Base-by-base conservation (phyloP, 2,888 invertebrate species). In the Drosophila testacea region DNA sequence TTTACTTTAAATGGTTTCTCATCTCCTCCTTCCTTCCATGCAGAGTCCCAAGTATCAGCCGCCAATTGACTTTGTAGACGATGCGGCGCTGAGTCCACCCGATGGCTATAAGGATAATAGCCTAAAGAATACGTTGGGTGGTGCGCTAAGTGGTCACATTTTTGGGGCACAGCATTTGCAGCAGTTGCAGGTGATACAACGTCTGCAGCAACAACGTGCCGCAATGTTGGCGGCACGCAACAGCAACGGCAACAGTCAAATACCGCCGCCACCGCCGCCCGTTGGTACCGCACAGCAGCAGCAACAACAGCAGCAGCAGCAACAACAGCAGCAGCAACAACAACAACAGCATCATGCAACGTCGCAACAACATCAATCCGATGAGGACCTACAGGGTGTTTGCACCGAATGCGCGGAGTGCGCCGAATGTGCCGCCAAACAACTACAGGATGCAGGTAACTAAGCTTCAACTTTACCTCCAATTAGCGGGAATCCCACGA, bases 21-120 rank as follows among this genome's bases (percentile, higher is more conserved):
- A 10, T 55, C 7, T 46, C 4, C 7, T 27, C 4, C 32, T 11
- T 16, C 4, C 32, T 6, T 32, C 5, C 0, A 4, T 61, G 7
- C 92, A 94, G 92, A 94, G 94, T 81, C 94, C 94, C 51, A 94
- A 94, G 90, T 96, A 95, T 92, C 94, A 95, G 72, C 95, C 95
- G 38, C 95, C 95, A 41, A 94, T 95, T 89, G 96, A 96, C 92
- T 95, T 95, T 91, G 95, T 95, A 68, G 96, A 96, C 91, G 95
- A 96, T 73, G 96, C 97, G 44, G 97, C 97, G 4, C 94, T 97
- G 67, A 97, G 97, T 91, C 97, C 97, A 28, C 97, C 97, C 10
- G 97, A 97, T 91, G 97, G 97, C 9, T 97, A 97, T 93, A 97
- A 97, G 93, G 97, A 97, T 91, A 94, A 96, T 94, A 96, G 96